phyloP scores from a whole-genome alignment of 2,797 vertebrate genomes.

The Lateolabrax maculatus region DNA sequence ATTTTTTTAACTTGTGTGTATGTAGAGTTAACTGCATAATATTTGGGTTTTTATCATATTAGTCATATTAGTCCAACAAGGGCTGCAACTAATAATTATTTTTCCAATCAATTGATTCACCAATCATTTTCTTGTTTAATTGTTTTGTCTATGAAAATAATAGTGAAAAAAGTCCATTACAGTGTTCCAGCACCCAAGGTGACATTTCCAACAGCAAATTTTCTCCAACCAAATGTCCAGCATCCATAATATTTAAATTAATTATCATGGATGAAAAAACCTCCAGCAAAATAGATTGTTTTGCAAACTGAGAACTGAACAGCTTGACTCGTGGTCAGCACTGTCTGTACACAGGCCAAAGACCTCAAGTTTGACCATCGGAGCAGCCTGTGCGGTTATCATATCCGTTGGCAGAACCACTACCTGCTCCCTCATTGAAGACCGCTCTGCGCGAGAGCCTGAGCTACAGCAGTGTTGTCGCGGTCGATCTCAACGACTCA shows the following conservation, averaged over 20 bases:
- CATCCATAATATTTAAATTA: not conserved
- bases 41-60: no score
- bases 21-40: not conserved
- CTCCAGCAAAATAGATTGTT: not conserved
- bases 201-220: not conserved
- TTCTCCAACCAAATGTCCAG: not conserved
- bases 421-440: slow-evolving; percentile 29
- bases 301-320: not conserved
- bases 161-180: not conserved
- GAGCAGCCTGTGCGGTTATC: slow-evolving; percentile 17
- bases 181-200: no score
- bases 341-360: not conserved
- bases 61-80: not conserved
- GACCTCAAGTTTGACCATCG: not conserved
- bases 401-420: slow-evolving; percentile 26
- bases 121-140: not conserved
- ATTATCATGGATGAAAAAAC: not conserved
- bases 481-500: slow-evolving; percentile 50
- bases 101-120: not conserved
- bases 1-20: not conserved
- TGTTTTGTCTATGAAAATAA: not conserved
- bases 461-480: slow-evolving; percentile 33
- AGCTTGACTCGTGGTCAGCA: slow-evolving; percentile 13
- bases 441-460: not conserved
- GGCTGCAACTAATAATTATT: not conserved